Base-by-base conservation (phyloP, 1,140 invertebrate genomes). In the Papilio polyxenes region DNA sequence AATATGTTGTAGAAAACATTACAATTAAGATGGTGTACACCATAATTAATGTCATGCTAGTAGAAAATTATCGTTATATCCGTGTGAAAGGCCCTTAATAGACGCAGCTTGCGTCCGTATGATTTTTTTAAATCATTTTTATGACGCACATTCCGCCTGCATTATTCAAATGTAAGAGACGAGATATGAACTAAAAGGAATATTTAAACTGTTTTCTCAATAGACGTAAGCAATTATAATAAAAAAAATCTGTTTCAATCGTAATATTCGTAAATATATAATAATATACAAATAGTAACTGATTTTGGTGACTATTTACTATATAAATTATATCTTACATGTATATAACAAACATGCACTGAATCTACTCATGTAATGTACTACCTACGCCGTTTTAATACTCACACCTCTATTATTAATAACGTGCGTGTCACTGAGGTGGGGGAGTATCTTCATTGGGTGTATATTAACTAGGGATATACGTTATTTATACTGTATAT, bases 41-140 rank as follows among this genome's bases (percentile, higher is more conserved):
- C 6, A 40, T 72, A 72, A 72, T 72, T 37, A 72, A 37, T 3
- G 20, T 72, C 13, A 37, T 72, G 5, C 51, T n/a, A 69, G 20
- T 77, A 53, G 9, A 13, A 23, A 48, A 31, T 53, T 31, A 77
- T 59, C 78, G 59, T 65, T 13, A 10, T n/a, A n/a, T 44, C 37
- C 56, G 77, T 79, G 44, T 62, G 76, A 65, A 62, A 65, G 37
- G 15, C 76, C 51, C 51, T 37, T 56, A 78, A 80, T 80, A 65
- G 40, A 13, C 75, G 40, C 77, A 80, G 77, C 77, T 65, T 80
- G 77, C 49, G 8, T 17, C 77, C 77, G 65, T 13, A 80, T 80
- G 77, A 80, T 80, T 65, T 80, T 80, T 80, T 80, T 65, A 65
- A 65, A 80, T 80, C 44, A 80, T 65, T 65, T 78, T 31, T 80